Evolutionary conservation across 2,797 vertebrate species (phyloP).

Genomic region (Urosaurus nigricauda): DNA sequence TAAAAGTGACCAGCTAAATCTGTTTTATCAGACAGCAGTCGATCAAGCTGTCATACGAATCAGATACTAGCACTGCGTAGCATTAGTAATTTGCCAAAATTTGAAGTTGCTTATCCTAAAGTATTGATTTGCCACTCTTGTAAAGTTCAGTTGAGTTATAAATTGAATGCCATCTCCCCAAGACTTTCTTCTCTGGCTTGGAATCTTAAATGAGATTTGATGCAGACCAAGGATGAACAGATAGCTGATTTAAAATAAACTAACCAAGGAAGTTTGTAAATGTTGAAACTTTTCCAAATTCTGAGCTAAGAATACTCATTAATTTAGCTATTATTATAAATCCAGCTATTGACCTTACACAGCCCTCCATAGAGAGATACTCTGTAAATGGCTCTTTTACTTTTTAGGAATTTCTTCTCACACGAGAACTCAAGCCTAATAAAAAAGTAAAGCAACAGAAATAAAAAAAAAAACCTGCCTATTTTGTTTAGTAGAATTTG

Average conservation of each 20-base stretch:
- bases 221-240: too few relatives aligned
- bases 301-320: neutral
- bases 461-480: neutral
- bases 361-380: neutral
- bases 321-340: neutral
- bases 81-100: neutral
- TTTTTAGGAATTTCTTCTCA: too few relatives aligned
- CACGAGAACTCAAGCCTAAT: neutral
- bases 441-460: neutral
- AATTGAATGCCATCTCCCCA: neutral
- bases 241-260: neutral
- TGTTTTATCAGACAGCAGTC: neutral
- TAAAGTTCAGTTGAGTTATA: neutral
- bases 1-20: neutral
- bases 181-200: neutral
- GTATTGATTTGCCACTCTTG: slow-evolving; percentile 5
- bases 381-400: too few relatives aligned
- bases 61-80: slow-evolving; percentile 9
- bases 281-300: neutral
- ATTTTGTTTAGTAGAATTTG: neutral
- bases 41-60: neutral
- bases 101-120: neutral
- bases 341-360: too few relatives aligned
- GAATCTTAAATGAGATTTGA: neutral
- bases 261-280: neutral